Percentiles rank a stretch among this genome's conserved stretches.
Evolutionary conservation across 2,888 invertebrate genomes (phyloP).

Genomic region (Acrocyrtus sp.): DNA sequence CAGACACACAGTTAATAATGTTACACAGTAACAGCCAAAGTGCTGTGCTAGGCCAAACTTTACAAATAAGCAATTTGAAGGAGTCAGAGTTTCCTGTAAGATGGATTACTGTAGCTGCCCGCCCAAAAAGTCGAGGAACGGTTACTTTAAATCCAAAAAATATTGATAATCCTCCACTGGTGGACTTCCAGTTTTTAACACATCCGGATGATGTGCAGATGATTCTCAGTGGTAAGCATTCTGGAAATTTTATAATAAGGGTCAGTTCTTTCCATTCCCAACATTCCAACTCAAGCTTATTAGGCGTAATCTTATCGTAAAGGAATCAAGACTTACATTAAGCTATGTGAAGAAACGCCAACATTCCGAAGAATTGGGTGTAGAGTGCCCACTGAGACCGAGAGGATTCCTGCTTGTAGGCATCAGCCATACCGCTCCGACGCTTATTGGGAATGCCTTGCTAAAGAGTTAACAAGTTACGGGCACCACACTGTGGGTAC

Average conservation of each 20-base stretch:
- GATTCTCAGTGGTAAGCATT: neutral
- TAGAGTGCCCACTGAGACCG: neutral
- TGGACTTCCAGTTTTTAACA: conserved; percentile 19
- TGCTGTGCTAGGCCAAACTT: neutral
- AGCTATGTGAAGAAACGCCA: neutral
- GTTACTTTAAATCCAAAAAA: conserved; percentile 6
- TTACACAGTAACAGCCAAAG: neutral
- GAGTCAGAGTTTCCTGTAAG: neutral
- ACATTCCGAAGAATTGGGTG: neutral
- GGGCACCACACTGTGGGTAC: conserved; percentile 16
- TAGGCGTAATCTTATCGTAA: too few species aligned
- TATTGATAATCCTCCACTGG: conserved; percentile 18
- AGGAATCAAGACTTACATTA: neutral
- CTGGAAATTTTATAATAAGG: too few species aligned
- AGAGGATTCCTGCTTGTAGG: neutral
- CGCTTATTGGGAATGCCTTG: conserved; percentile 8
- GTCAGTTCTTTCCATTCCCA: too few species aligned
- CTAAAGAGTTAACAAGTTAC: neutral
- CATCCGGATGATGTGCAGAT: conserved; percentile 5
- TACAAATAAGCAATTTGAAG: neutral
- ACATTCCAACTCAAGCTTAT: too few species aligned
- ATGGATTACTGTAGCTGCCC: neutral
- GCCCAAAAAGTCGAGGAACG: conserved; percentile 16
- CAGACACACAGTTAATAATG: neutral
- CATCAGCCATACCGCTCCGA: neutral